Evolutionary conservation across 2,113 vertebrate genomes (phyloP).

Genomic region (Meleagris gallopavo): DNA sequence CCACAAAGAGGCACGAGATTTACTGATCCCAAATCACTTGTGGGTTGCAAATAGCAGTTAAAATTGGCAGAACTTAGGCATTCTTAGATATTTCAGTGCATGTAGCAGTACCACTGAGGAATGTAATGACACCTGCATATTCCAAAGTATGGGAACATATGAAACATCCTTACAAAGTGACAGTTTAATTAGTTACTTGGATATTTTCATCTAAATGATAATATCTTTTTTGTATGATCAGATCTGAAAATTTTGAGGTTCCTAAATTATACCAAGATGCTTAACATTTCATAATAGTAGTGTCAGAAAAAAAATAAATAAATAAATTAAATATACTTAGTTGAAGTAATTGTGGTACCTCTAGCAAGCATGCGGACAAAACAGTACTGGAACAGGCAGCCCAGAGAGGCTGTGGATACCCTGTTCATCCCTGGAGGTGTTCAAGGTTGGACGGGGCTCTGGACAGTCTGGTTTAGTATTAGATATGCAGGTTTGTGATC

Average conservation of each 20-base stretch:
- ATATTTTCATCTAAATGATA: neutral
- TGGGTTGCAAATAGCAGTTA: neutral
- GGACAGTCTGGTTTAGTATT: too few species aligned
- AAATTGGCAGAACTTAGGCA: neutral
- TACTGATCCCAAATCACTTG: neutral
- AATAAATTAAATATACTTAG: neutral
- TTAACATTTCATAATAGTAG: neutral
- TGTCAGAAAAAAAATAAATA: too few species aligned
- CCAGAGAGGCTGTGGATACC: too few species aligned
- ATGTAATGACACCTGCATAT: neutral
- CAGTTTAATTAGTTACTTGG: neutral
- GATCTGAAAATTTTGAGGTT: neutral
- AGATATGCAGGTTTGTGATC: too few species aligned
- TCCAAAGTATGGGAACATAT: neutral
- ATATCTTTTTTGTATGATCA: fast-evolving
- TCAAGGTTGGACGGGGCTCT: too few species aligned
- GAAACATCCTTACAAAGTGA: neutral
- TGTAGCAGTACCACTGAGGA: fast-evolving
- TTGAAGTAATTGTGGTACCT: neutral
- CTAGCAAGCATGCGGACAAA: neutral
- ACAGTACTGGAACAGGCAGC: too few species aligned
- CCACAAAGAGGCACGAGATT: too few species aligned
- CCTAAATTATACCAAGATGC: neutral
- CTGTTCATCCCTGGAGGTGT: too few species aligned
- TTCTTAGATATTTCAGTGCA: neutral